Percentiles rank a stretch among this genome's conserved stretches.
These are phyloP conservation scores for Paratrypauchen microcephalus DNA, from an alignment of 2,797 vertebrate species.

Conservation along the genomic window DNA sequence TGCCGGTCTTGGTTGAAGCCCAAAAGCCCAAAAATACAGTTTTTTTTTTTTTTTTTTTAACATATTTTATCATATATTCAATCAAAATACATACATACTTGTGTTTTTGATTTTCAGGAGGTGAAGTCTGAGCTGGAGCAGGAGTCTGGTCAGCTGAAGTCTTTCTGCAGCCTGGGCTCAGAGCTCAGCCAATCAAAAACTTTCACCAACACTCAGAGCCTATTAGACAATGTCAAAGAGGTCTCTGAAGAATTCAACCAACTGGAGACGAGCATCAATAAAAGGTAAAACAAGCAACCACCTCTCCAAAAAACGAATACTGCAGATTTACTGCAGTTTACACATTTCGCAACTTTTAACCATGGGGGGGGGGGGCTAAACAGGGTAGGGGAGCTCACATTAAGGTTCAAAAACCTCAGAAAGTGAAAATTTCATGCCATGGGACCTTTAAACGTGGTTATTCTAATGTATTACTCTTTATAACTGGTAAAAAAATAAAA, in stretches of 20 bases:
- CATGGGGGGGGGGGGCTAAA: too few relatives aligned
- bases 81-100: too few relatives aligned
- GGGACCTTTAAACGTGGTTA: neutral
- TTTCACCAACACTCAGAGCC: conserved; percentile 71
- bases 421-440: too few relatives aligned
- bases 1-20: too few relatives aligned
- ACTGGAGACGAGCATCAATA: conserved; percentile 81
- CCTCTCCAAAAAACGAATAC: neutral
- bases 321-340: too few relatives aligned
- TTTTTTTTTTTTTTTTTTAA: too few relatives aligned
- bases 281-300: conserved; percentile 76
- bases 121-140: conserved; percentile 86
- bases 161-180: conserved; percentile 80
- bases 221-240: conserved; percentile 81
- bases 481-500: neutral
- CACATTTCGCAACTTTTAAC: too few relatives aligned
- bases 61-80: too few relatives aligned
- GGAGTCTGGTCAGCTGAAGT: conserved; percentile 82
- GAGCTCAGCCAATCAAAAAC: conserved; percentile 82
- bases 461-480: neutral
- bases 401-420: too few relatives aligned
- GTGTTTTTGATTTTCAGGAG: conserved; percentile 75
- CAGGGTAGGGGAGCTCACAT: too few relatives aligned
- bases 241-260: conserved; percentile 85
- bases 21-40: too few relatives aligned